Conservation (phyloP, 64 coral and sea anemone species). For the Dendrophyllia cribrosa region DNA sequence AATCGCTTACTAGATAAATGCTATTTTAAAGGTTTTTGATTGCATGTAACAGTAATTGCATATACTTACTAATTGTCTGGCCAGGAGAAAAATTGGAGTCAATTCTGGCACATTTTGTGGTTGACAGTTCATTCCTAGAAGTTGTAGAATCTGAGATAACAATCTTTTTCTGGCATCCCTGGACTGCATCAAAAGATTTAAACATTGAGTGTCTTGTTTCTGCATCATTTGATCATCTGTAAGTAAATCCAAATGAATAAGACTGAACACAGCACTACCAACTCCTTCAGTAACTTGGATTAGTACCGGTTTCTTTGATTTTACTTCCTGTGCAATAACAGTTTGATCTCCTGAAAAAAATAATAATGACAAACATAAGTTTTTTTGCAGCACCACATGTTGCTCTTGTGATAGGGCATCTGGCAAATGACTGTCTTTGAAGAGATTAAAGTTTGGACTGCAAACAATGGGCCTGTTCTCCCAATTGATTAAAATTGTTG, state of each 20-base stretch:
- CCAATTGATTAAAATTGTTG: no score
- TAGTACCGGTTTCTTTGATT: background rate
- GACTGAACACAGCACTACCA: conserved; percentile 32
- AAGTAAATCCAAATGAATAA: conserved; percentile 21
- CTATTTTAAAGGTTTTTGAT: no score
- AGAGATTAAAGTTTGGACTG: no score
- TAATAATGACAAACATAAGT: background rate
- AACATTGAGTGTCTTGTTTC: background rate
- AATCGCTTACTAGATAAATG: no score
- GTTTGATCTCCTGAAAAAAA: background rate
- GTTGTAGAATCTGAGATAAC: background rate
- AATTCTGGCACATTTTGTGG: conserved; percentile 1
- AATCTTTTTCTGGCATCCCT: background rate
- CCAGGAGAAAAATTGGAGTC: conserved; percentile 1
- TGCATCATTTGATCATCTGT: background rate
- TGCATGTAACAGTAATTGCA: background rate
- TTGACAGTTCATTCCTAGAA: conserved; percentile 20
- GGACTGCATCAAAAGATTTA: background rate
- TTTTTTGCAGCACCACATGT: no score
- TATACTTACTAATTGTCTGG: background rate
- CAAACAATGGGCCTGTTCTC: no score
- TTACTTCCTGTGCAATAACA: background rate
- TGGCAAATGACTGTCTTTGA: background rate
- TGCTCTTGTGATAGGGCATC: no score
- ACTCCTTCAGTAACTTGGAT: conserved; percentile 6